phyloP scores from a whole-genome alignment of 2,113 vertebrate genomes.

The Etheostoma spectabile region DNA sequence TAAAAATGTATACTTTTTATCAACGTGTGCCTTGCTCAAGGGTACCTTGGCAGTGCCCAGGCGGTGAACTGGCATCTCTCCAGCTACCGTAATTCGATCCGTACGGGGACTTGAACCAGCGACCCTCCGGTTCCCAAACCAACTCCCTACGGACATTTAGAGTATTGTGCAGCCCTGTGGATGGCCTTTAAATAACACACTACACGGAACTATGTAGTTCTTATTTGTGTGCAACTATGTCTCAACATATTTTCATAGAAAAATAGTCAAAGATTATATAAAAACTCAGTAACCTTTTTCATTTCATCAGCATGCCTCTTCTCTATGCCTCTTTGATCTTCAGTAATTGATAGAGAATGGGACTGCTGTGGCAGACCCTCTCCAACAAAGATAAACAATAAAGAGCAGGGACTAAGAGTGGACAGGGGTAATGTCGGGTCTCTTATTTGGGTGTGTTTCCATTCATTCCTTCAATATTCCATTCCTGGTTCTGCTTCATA shows the following conservation, averaged over 20 bases:
- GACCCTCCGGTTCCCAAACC: no score
- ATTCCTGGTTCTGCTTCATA: constrained; percentile 87
- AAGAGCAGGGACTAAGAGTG: constrained; percentile 54
- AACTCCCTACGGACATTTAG: no score
- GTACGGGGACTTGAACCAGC: no score
- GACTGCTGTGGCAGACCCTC: constrained; percentile 57
- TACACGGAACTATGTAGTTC: background rate
- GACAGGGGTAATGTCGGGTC: constrained; percentile 72
- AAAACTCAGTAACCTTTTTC: constrained; percentile 38
- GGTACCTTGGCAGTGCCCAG: no score
- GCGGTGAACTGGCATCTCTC: no score
- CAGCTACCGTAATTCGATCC: no score
- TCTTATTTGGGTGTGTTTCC: constrained; percentile 78
- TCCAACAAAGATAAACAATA: constrained; percentile 67
- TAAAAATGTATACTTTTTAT: no score
- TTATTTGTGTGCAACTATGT: constrained; percentile 70
- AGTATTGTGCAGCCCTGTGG: background rate
- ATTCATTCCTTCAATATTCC: constrained; percentile 84
- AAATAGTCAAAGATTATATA: constrained; percentile 66
- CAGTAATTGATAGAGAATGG: constrained; percentile 74
- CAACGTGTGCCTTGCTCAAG: no score
- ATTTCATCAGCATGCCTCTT: constrained; percentile 53
- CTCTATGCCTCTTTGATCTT: constrained; percentile 62
- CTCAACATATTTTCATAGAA: constrained; percentile 54
- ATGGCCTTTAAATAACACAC: constrained; percentile 8